Percentiles rank a stretch among this genome's conserved stretches.
Evolutionary conservation across 2,113 vertebrate species (phyloP).

Genomic region (Morone chrysops): DNA sequence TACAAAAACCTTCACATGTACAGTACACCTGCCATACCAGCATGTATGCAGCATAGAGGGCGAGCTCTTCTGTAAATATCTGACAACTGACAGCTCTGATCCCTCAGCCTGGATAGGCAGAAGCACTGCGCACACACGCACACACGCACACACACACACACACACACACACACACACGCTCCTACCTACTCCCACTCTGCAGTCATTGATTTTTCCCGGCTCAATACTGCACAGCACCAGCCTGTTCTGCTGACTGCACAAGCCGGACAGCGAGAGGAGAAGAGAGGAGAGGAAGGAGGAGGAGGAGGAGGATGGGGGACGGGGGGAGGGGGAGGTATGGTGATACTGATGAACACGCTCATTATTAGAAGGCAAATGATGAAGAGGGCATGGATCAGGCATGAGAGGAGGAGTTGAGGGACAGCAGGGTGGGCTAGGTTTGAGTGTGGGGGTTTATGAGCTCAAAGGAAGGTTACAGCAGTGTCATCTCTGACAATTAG

Average conservation of each 20-base stretch:
- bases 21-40: not conserved
- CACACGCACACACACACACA: constrained; percentile 10
- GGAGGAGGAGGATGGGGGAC: not conserved
- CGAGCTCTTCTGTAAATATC: constrained; percentile 59
- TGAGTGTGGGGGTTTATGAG: not conserved
- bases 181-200: constrained; percentile 73
- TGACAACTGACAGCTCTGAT: constrained; percentile 58
- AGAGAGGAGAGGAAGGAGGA: not conserved
- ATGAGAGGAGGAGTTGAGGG: constrained; percentile 45
- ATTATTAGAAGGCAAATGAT: constrained; percentile 67
- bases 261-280: constrained; percentile 58
- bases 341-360: constrained; percentile 64
- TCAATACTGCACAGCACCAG: constrained; percentile 81
- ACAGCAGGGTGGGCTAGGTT: constrained; percentile 20
- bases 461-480: constrained; percentile 17
- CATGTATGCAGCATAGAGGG: constrained; percentile 13
- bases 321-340: not conserved
- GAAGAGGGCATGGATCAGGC: constrained; percentile 42
- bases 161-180: constrained; percentile 46
- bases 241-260: constrained; percentile 85
- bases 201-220: constrained; percentile 81
- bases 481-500: constrained; percentile 10
- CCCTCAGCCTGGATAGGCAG: constrained; percentile 53
- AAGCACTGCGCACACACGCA: constrained; percentile 18
- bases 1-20: not conserved